phyloP scores from a whole-genome alignment of 2,888 invertebrate species.

The Fissipunctia ypsillon region DNA sequence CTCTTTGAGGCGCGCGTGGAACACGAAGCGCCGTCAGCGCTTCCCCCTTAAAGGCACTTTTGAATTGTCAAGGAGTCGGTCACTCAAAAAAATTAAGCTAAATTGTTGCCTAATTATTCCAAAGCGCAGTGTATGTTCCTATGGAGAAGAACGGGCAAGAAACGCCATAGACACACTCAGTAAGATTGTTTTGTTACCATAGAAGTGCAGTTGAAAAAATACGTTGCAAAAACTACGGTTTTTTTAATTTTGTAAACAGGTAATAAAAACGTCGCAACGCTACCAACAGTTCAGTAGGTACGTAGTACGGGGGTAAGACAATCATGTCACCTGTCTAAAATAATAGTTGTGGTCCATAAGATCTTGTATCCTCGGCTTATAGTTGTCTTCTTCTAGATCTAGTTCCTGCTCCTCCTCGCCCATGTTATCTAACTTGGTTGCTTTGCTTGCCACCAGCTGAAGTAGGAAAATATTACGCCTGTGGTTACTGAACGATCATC shows the following conservation, averaged over 20 bases:
- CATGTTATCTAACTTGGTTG: conserved; percentile 75
- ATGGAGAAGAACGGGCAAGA: too few relatives aligned
- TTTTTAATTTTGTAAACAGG: too few relatives aligned
- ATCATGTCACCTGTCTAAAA: conserved; percentile 78
- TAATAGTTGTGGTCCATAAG: conserved; percentile 85
- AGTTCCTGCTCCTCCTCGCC: conserved; percentile 86
- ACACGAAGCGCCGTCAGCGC: too few relatives aligned
- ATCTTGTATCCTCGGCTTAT: conserved; percentile 80
- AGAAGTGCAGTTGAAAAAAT: not conserved
- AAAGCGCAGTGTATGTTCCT: too few relatives aligned
- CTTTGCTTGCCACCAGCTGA: conserved; percentile 82
- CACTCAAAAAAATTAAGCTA: too few relatives aligned
- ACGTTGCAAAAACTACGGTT: too few relatives aligned
- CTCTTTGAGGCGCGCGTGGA: too few relatives aligned
- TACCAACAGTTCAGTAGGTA: not conserved
- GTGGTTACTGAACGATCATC: not conserved
- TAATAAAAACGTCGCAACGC: not conserved
- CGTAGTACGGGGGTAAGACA: not conserved
- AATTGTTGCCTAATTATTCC: too few relatives aligned
- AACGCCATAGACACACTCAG: too few relatives aligned
- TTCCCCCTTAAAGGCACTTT: too few relatives aligned
- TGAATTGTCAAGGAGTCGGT: too few relatives aligned
- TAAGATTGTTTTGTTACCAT: not conserved
- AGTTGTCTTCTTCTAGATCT: conserved; percentile 82
- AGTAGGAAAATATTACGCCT: not conserved